Conservation (phyloP, 2,113 vertebrate species). For the Montifringilla adamsi region DNA sequence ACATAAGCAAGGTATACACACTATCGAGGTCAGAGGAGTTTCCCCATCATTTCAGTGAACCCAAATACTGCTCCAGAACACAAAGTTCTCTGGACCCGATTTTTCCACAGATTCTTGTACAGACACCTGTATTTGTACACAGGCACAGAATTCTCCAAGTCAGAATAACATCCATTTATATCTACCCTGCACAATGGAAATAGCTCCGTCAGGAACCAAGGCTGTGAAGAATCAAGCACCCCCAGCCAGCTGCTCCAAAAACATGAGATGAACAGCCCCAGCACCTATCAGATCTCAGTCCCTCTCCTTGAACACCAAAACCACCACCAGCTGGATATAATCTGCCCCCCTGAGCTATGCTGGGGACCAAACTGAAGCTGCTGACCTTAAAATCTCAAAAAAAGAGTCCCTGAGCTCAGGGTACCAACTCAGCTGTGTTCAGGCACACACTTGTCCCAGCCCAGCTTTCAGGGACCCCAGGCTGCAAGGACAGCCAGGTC, state of each 20-base stretch:
- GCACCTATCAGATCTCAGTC: background rate
- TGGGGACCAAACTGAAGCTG: background rate
- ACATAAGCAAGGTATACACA: background rate
- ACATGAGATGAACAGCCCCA: background rate
- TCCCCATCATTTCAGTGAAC: background rate
- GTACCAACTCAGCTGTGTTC: background rate
- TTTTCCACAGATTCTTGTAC: background rate
- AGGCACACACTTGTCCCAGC: background rate
- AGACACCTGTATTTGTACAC: background rate
- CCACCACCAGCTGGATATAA: background rate
- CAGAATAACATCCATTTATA: background rate
- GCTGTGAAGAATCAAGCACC: background rate
- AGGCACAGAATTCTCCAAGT: background rate
- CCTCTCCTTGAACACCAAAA: background rate
- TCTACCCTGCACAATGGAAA: background rate
- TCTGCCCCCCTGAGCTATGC: background rate
- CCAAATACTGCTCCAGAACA: background rate
- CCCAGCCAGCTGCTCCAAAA: background rate
- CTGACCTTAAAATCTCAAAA: background rate
- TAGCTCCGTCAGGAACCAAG: background rate
- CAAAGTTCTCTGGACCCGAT: background rate
- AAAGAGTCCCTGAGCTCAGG: background rate
- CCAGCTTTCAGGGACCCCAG: background rate
- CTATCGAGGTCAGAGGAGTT: background rate
- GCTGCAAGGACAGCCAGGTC: background rate